Base-by-base conservation (phyloP, 2,113 vertebrate genomes). In the Pyxicephalus adspersus region DNA sequence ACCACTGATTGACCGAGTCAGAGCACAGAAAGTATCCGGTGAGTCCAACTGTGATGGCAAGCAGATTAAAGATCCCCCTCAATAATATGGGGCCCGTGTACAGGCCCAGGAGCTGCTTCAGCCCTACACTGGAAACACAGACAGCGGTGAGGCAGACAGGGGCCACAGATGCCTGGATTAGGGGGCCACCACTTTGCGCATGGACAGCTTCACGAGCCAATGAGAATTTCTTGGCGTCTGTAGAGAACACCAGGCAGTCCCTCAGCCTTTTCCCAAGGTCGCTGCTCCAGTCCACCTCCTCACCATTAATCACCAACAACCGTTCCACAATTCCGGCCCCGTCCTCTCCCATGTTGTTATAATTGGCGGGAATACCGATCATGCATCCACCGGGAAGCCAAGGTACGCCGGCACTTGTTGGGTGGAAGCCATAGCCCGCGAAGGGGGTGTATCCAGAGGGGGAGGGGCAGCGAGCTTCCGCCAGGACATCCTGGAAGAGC, bases 331-430 rank as follows among this genome's bases (percentile, higher is more conserved):
- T 94, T 45, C 91, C 90, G 1, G 83, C 83, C 0, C 83, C 45
- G 58, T 94, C 88, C 0, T 88, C 88, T 0, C 7, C 1, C 0
- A 90, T 92, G 84, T 92, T 90, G 84, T 95, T 93, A 80, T 97
- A 98, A 86, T 93, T 95, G 54, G 92, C 93, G 0, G 97, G 96
- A 83, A 98, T 94, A 83, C 96, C 96, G 6, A 99, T 90, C 18
- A 94, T 83, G 0, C 90, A 94, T 2, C 96, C 94, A 0, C 86
- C 75, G 0, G 95, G 94, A n/a, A 98, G 87, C 92, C 93, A 94
- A 0, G 96, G 95, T 67, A 97, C 85, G 15, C 96, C 97, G 0
- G 96, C 95, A 0, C 95, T 93, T 54, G 98, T 90, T 0, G 96
- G 95, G 20, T 95, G 94, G 86, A 98, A 98, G n/a, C 94, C 92